Percentiles rank a stretch among this genome's conserved stretches.
Evolutionary conservation across 2,888 invertebrate genomes (phyloP).

Genomic region (Osmoderma eremita): DNA sequence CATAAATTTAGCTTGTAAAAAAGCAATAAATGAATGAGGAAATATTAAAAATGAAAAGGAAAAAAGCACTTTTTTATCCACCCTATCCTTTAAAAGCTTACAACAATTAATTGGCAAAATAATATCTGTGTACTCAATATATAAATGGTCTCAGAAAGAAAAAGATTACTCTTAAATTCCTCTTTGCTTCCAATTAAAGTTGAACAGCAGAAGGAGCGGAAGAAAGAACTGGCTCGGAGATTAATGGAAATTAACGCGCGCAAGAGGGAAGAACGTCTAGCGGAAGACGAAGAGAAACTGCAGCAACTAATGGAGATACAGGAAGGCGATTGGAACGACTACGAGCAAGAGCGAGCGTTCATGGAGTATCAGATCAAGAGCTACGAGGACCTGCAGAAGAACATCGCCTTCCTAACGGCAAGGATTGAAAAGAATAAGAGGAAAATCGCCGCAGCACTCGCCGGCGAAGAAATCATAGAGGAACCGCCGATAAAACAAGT

Average conservation of each 20-base stretch:
- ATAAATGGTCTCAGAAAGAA: too few relatives aligned
- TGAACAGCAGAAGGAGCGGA: slow-evolving; percentile 87
- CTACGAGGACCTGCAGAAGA: slow-evolving; percentile 82
- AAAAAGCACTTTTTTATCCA: background rate
- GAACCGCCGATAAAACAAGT: slow-evolving; percentile 61
- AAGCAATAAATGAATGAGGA: too few relatives aligned
- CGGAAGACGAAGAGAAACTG: slow-evolving; percentile 88
- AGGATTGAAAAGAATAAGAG: slow-evolving; percentile 82
- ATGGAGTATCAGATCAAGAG: slow-evolving; percentile 79
- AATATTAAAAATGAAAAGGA: too few relatives aligned
- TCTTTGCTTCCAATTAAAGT: slow-evolving; percentile 29
- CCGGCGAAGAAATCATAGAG: slow-evolving; percentile 69
- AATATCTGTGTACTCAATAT: too few relatives aligned
- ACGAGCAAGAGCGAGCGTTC: slow-evolving; percentile 68
- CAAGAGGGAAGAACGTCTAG: slow-evolving; percentile 86
- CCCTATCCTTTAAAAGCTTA: too few relatives aligned
- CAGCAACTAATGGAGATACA: slow-evolving; percentile 80
- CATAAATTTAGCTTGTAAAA: too few relatives aligned
- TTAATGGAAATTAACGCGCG: slow-evolving; percentile 90
- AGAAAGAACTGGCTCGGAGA: slow-evolving; percentile 85
- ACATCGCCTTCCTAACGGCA: slow-evolving; percentile 73
- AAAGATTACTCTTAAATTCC: background rate
- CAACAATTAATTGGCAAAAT: too few relatives aligned
- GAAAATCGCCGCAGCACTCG: slow-evolving; percentile 77
- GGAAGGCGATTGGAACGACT: slow-evolving; percentile 65